phyloP scores from a whole-genome alignment of 2,113 vertebrate genomes.

The Zapus hudsonius region DNA sequence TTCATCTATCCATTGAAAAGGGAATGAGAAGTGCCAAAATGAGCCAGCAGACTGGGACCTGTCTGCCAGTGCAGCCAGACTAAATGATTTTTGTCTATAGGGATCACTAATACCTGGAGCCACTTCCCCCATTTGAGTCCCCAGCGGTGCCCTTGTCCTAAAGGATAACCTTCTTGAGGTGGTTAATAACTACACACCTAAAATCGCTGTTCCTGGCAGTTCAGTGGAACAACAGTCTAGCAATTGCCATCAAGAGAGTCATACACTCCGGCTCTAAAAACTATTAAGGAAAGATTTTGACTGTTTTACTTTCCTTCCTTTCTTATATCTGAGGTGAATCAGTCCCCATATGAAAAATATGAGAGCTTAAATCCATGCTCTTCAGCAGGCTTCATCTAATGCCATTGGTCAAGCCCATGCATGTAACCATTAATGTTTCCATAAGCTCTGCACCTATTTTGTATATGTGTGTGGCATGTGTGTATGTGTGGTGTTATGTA shows the following conservation, averaged over 20 bases:
- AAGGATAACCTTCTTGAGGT: slow-evolving; percentile 58
- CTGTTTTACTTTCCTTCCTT: slow-evolving; percentile 39
- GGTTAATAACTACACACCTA: slow-evolving; percentile 62
- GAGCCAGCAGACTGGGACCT: neutral
- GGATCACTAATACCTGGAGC: neutral
- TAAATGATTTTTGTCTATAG: slow-evolving; percentile 28
- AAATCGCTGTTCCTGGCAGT: slow-evolving; percentile 52
- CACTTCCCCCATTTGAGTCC: neutral
- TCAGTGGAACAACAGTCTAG: slow-evolving; percentile 54
- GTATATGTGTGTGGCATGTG: neutral
- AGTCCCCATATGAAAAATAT: neutral
- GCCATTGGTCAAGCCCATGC: neutral
- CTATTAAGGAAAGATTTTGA: slow-evolving; percentile 51
- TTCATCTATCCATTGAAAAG: slow-evolving; percentile 19
- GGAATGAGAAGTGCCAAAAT: neutral
- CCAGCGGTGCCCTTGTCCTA: slow-evolving; percentile 44
- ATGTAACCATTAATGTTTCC: neutral
- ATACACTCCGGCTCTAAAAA: slow-evolving; percentile 65
- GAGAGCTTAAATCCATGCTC: slow-evolving; percentile 37
- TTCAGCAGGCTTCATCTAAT: slow-evolving; percentile 1
- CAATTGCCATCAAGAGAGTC: slow-evolving; percentile 66
- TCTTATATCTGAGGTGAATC: slow-evolving; percentile 63
- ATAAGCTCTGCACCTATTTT: neutral
- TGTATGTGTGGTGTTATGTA: too few species aligned
- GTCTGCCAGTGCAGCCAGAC: neutral